Conservation (phyloP, 1,140 invertebrate species). For the Eulimnadia texana region DNA sequence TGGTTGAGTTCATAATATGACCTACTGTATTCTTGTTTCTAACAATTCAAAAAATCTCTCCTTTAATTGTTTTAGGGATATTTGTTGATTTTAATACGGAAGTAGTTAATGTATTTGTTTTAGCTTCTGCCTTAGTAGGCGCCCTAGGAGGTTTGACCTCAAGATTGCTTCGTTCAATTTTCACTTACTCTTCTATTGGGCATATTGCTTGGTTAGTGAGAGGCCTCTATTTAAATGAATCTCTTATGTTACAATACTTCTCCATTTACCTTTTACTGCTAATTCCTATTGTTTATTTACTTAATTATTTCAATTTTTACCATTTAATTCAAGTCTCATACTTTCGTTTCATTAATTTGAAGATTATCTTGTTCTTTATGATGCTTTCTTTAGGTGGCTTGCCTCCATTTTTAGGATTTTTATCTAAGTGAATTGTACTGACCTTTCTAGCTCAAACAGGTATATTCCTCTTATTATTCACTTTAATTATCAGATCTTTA, state of each 20-base stretch:
- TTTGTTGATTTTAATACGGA: neutral
- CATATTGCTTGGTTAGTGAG: no score
- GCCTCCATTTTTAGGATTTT: conserved; percentile 37
- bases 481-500: neutral
- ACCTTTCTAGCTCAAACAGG: neutral
- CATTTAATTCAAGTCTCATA: neutral
- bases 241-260: neutral
- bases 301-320: neutral
- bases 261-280: neutral
- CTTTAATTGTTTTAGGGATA: neutral
- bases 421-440: conserved; percentile 33
- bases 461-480: neutral
- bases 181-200: conserved; percentile 7
- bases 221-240: neutral
- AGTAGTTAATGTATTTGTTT: neutral
- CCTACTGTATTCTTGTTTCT: neutral
- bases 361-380: conserved; percentile 22
- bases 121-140: neutral
- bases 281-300: neutral
- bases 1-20: neutral
- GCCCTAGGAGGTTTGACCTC: neutral
- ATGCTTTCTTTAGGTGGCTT: conserved; percentile 36
- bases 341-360: no score
- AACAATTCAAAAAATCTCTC: neutral
- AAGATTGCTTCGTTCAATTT: neutral